Base-by-base conservation (phyloP, 2,888 invertebrate genomes). In the Clostera curtula region DNA sequence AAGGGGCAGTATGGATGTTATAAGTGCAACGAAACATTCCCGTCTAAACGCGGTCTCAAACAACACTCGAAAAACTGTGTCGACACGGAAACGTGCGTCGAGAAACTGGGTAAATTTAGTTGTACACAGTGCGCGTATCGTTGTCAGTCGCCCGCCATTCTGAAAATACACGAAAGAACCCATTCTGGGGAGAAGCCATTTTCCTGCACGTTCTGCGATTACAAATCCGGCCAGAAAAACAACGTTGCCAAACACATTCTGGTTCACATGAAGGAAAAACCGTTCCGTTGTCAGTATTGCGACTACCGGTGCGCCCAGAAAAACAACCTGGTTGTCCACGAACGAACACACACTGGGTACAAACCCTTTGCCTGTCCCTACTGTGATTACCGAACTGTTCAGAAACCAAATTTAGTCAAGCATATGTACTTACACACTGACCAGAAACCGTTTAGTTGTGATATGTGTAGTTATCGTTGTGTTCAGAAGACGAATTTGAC, bases 381-480 rank as follows among this genome's bases (percentile, higher is more conserved):
- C 30, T 85, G 85, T 18, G 83, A 83, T 1, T 85, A 85, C 6
- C 39, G 82, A 4, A 85, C 85, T 0, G 85, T 84, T 0, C 85
- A 85, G 20, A 85, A 85, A 51, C 85, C 85, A 0, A 85, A 85
- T 33, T 49, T 85, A 48, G 85, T 85, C 0, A 85, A 85, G 40
- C 85, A 85, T 24, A 83, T 85, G 85, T 85, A 85, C 21, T 30
- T 85, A 6, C 85, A 85, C 18, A 85, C 85, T 0, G 82, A 85
- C 13, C 77, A 84, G 21, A 85, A 84, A 27, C 84, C 84, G 0
- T 85, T 82, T 26, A 72, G 79, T 6, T 85, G 85, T 32, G 85
- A 85, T 18, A 45, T 77, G 38, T 85, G 85, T 28, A 77, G 59
- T 16, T 85, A 85, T 26, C 53, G 74, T 1, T 85, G 85, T 25